A percentile compares a stretch with the other conserved stretches of the same genome.
These are phyloP conservation scores for Anthrax anthrax DNA, from an alignment of 2,888 invertebrate species.

Conservation along the genomic window DNA sequence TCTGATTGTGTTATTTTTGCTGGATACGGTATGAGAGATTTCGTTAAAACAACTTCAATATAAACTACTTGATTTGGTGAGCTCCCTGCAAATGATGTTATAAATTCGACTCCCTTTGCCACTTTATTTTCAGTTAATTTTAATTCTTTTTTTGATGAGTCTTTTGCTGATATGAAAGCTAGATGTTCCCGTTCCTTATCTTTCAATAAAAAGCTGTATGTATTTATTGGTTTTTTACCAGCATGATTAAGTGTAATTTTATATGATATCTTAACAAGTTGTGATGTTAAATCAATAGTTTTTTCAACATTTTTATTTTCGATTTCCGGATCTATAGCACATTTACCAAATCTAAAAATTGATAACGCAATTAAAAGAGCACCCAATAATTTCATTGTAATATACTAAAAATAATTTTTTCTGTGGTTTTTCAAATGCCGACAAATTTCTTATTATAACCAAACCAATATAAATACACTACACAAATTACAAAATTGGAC, in stretches of 20 bases:
- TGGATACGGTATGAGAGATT: conserved; percentile 71
- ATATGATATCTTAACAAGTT: conserved; percentile 69
- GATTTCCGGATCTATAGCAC: conserved; percentile 39
- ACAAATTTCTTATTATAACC: too few species aligned
- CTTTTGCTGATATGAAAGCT: conserved; percentile 60
- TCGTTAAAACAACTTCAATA: conserved; percentile 61
- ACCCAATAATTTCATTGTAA: too few species aligned
- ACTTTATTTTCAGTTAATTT: conserved; percentile 39
- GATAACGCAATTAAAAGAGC: not conserved
- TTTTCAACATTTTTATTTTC: conserved; percentile 69
- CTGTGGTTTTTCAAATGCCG: too few species aligned
- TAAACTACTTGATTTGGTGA: conserved; percentile 22
- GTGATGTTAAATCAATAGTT: conserved; percentile 73
- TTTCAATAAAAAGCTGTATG: conserved; percentile 54
- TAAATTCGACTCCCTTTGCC: conserved; percentile 42
- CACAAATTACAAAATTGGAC: too few species aligned
- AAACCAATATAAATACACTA: too few species aligned
- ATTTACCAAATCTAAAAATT: not conserved
- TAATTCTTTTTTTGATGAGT: conserved; percentile 44
- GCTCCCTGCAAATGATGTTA: conserved; percentile 37
- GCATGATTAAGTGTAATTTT: conserved; percentile 74
- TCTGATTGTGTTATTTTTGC: conserved; percentile 82
- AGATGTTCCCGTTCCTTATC: conserved; percentile 43
- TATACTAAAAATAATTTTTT: too few species aligned
- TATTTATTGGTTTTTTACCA: conserved; percentile 54